These are phyloP conservation scores for Aricia agestis DNA, from an alignment of 1,140 invertebrate species.

Conservation along the genomic window DNA sequence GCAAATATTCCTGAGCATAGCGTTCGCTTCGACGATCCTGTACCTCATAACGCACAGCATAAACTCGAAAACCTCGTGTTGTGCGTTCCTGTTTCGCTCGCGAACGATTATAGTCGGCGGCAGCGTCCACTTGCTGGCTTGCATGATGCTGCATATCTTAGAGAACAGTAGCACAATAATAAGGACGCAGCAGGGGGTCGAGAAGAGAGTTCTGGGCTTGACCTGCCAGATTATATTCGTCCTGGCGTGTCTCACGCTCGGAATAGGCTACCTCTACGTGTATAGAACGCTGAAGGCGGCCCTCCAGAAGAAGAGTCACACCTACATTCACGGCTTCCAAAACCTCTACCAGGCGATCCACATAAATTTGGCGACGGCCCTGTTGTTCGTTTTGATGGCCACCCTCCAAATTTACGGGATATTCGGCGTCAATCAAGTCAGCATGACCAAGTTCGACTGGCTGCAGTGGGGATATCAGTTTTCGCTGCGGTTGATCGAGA, in stretches of 20 bases:
- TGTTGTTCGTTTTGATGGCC: constrained; percentile 88
- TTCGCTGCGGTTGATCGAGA: constrained; percentile 87
- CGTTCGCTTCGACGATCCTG: constrained; percentile 89
- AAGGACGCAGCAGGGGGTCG: constrained; percentile 66
- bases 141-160: constrained; percentile 87
- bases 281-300: constrained; percentile 83
- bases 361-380: constrained; percentile 88
- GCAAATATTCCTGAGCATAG: constrained; percentile 88
- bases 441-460: constrained; percentile 81
- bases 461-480: constrained; percentile 93
- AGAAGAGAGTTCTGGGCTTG: constrained; percentile 80
- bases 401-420: constrained; percentile 89
- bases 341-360: constrained; percentile 88
- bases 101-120: constrained; percentile 85
- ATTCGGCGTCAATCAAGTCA: constrained; percentile 81
- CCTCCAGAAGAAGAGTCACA: constrained; percentile 81
- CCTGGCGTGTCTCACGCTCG: constrained; percentile 85
- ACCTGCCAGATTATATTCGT: constrained; percentile 90
- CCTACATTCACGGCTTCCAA: constrained; percentile 81
- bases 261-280: constrained; percentile 89
- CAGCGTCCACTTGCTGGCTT: constrained; percentile 84
- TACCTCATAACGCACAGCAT: constrained; percentile 86
- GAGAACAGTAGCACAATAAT: constrained; percentile 76
- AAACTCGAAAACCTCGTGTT: constrained; percentile 80
- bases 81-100: constrained; percentile 83